Conservation (phyloP, 2,113 vertebrate species). For the Saimiri boliviensis region DNA sequence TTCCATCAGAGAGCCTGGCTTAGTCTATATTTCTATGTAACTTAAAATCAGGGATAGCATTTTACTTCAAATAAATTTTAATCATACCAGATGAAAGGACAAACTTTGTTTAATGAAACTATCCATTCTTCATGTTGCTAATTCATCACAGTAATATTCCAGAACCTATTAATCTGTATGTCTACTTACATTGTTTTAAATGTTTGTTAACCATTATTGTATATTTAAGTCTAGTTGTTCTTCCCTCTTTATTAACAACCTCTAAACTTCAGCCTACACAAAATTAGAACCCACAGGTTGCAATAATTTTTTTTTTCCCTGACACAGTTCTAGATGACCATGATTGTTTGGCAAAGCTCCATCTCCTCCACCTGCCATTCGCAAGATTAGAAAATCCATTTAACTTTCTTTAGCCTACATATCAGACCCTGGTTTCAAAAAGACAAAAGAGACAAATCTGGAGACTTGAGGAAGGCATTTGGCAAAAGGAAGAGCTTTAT, state of each 20-base stretch:
- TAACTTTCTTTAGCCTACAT: not conserved
- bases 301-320: not conserved
- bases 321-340: not conserved
- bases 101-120: not conserved
- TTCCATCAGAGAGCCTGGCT: not conserved
- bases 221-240: not conserved
- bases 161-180: not conserved
- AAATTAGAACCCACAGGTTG: not conserved
- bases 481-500: not conserved
- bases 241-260: not conserved
- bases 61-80: not conserved
- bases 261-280: not conserved
- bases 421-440: conserved; percentile 31
- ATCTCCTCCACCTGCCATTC: not conserved
- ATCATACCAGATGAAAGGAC: not conserved
- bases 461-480: not conserved
- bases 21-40: not conserved
- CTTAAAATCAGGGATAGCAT: not conserved
- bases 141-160: not conserved
- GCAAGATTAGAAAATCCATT: conserved; percentile 1
- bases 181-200: conserved; percentile 7
- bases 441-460: conserved; percentile 19
- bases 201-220: not conserved
- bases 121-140: not conserved
- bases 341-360: not conserved